Evolutionary conservation across 2,113 vertebrate species (phyloP), one percentile per base, ranked within the genome.

Genomic region (Notarius quadriscutis): DNA sequence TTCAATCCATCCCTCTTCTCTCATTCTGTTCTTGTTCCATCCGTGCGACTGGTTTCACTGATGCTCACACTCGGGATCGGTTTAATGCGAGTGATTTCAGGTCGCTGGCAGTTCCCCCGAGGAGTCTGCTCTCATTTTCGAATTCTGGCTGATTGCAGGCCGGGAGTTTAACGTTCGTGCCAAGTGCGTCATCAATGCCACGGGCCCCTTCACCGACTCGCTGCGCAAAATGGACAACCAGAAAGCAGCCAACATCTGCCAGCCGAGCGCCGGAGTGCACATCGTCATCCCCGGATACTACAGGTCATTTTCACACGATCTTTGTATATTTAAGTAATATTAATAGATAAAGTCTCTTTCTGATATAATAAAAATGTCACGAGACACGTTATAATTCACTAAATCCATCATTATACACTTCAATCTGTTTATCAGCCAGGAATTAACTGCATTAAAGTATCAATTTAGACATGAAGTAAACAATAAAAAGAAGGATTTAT

Each of bases 241-340:
- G 92, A 51, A 94, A 0, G 94, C 93, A 0, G 0, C 87, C 0
- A 96, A 97, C 89, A 99, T 99, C 95, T 99, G 98, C 89, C 98
- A 99, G 92, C 96, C 98, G 0, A 99, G 98, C 0, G 98, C 98
- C 0, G 98, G 98, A 0, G 98, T 99, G n/a, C 98, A 99, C 80
- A 98, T 99, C 20, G 97, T 99, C 91, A 99, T 99, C 95, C 98
- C 97, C 0, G 98, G 97, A 1, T 99, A 99, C 86, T 99, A 99
- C 95, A 99, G 98, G 98, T 99, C 93, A 91, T 11, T 41, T 5
- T 12, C 65, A 48, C 71, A 10, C 71, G 0, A 7, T 1, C 17
- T 41, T 10, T 74, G 67, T 34, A 34, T 9, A 18, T 17, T 72
- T 41, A 41, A 41, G 34, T 15, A 71, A 9, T 18, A 20, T 72